Evolutionary conservation across 2,888 invertebrate genomes (phyloP), one percentile per base, ranked within the genome.

Genomic region (Spodoptera picta): DNA sequence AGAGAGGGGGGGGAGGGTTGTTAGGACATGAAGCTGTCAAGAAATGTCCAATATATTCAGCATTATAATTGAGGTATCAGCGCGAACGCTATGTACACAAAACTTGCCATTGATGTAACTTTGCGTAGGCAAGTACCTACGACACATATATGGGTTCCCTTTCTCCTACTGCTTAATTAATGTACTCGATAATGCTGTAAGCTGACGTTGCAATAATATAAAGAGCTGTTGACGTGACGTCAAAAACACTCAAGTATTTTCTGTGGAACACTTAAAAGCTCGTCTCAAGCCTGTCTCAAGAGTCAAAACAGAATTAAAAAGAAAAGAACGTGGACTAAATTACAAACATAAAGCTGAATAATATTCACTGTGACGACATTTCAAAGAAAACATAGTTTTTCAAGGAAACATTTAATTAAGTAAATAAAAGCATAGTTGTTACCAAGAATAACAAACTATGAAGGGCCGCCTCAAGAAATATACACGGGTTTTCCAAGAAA

Each of bases 71-170:
- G 69, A 57, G 58, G 56, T 65, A 60, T 61, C 58, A 72, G 59
- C 64, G 64, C 58, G 61, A 63, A 64, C 27, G 49, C 64, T 60
- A 19, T 19, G 19, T 19, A 53, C 63, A 62, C 31, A 72, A 42
- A 56, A 51, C 47, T 80, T 75, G 73, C 75, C 63, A 65, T 58
- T 42, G 56, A 69, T 65, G 78, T 78, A 82, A 79, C 63, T 76
- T 77, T 47, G 3, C 23, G 5, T 46, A 23, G 23, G 14, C 10
- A 10, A 42, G 12, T 24, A 66, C 14, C 47, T 51, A 57, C 43
- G 47, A 27, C 7, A 43, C 19, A 27, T 4, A 43, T 14, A 43
- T 24, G 48, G 42, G 45, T 60, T 27, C 57, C 43, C 67, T 68
- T 73, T 73, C 45, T 10, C 27, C 27, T 27, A 27, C 31, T 58